Conservation (phyloP, 2,113 vertebrate genomes). For the Etheostoma spectabile region DNA sequence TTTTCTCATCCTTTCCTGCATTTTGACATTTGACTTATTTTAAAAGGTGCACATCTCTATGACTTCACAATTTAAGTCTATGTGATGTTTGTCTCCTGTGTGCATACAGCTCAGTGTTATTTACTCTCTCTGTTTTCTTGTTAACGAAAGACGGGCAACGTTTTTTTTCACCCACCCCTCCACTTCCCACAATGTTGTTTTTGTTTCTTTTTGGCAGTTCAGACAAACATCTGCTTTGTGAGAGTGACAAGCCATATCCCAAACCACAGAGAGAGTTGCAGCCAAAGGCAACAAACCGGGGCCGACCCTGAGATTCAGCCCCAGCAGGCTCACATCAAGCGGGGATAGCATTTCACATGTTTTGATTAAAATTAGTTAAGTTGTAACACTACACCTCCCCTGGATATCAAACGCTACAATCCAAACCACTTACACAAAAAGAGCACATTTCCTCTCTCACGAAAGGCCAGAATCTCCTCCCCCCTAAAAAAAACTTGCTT, state of each 20-base stretch:
- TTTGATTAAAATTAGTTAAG: conserved; percentile 99
- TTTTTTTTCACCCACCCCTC: conserved; percentile 64
- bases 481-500: conserved; percentile 41
- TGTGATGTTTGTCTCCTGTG: conserved; percentile 14
- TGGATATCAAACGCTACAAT: conserved; percentile 94
- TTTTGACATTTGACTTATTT: conserved; percentile 30
- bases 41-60: conserved; percentile 21
- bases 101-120: conserved; percentile 40
- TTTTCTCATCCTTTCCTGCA: conserved; percentile 63
- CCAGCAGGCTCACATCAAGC: conserved; percentile 97
- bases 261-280: conserved; percentile 90
- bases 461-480: conserved; percentile 60
- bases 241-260: conserved; percentile 97
- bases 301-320: conserved; percentile 93
- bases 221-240: conserved; percentile 99
- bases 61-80: background rate
- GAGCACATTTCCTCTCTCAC: conserved; percentile 79
- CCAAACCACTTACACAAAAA: conserved; percentile 88
- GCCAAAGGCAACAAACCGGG: conserved; percentile 98
- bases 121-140: conserved; percentile 74
- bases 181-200: conserved; percentile 95
- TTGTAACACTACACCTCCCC: conserved; percentile 96
- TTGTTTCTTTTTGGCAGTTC: conserved; percentile 98
- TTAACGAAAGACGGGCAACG: conserved; percentile 80
- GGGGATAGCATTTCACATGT: conserved; percentile 96